Base-by-base conservation (phyloP, 2,888 invertebrate species). In the Choreutis nemorana region DNA sequence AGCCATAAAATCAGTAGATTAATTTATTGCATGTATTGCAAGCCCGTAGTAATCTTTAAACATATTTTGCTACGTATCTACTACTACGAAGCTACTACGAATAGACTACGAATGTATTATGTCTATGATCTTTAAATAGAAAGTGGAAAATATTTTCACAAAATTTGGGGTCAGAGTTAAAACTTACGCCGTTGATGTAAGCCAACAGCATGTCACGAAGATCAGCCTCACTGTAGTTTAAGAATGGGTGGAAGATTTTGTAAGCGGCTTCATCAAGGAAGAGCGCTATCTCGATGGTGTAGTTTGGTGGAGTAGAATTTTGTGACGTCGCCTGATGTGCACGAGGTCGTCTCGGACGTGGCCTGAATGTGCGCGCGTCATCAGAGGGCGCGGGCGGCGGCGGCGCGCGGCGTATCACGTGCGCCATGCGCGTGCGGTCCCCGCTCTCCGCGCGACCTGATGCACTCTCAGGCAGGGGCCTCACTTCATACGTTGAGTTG, bases 211-310 rank as follows among this genome's bases (percentile, higher is more conserved):
- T 87, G 50, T 90, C 87, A 18, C 84, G 73, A 24, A 90, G 60
- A 47, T 85, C 83, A 7, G 70, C 71, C 36, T 88, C 87, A 48
- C 87, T 83, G 41, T 83, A 75, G 38, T 84, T 80, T 37, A 88
- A 81, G 50, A 83, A 86, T 0, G 89, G 87, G 8, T 84, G 66
- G 55, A 90, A 90, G 15, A 85, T 81, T 48, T 82, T 83, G 49
- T 89, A 90, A 1, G 83, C 90, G 1, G 87, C 83, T 51, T 86
- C 86, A 48, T 90, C 90, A 42, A 90, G 83, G 57, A 90, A 90
- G 23, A 90, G 60, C 0, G 87, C 89, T 28, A 89, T 61, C 56
- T 91, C 90, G 21, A 89, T 70, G 2, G 86, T 87, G 35, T 86
- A 75, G 32, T 64, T 62, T 6, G 66, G 46, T 0, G 64, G 64